Evolutionary conservation across 2,888 invertebrate genomes (phyloP), one percentile per base, ranked within the genome.

Genomic region (Micoletzkya japonica): DNA sequence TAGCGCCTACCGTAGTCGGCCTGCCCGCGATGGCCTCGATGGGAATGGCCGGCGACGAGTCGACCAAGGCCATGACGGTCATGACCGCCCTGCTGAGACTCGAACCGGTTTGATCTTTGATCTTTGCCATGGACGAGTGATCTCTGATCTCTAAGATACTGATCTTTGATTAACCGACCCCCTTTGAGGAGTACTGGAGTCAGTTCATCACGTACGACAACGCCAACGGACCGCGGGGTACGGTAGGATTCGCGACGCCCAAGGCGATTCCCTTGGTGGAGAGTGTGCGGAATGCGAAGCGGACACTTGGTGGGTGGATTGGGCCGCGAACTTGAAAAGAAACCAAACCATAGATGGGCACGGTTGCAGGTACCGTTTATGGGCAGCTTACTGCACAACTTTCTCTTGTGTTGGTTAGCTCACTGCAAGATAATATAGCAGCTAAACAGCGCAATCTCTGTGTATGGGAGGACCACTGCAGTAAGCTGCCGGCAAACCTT

Each of bases 1-100:
- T 97, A 87, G 96, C 93, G 0, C 96, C 96, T 1, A 95, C 95
- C 0, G 89, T 97, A 64, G 91, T 97, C 30, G 96, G 96, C 0
- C 52, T 34, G 34, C 37, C 57, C 49, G 60, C 57, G 4, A 28
- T 49, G 66, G 37, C 34, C 58, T 44, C 20, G 28, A 50, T 74
- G 57, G 74, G 67, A 4, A 70, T 63, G 24, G 74, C 73, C 17
- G 52, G 57, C 30, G 67, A 70, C 24, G 76, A 78, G 54, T 69
- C 74, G 17, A 69, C 70, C 61, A 75, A 78, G 61, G 70, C 73
- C 30, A 70, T 75, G 63, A 54, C 72, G 7, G 76, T 80, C 7
- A 69, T 82, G 70, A 61, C 71, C 20, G 75, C 72, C 4, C 73
- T 82, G 0, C 76, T 82, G 36, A 52, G 71, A 17, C 72, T 82